Percentiles rank a stretch among this genome's conserved stretches.
phyloP scores from a whole-genome alignment of 1,140 invertebrate genomes.

The Lordiphosa clarofinis region DNA sequence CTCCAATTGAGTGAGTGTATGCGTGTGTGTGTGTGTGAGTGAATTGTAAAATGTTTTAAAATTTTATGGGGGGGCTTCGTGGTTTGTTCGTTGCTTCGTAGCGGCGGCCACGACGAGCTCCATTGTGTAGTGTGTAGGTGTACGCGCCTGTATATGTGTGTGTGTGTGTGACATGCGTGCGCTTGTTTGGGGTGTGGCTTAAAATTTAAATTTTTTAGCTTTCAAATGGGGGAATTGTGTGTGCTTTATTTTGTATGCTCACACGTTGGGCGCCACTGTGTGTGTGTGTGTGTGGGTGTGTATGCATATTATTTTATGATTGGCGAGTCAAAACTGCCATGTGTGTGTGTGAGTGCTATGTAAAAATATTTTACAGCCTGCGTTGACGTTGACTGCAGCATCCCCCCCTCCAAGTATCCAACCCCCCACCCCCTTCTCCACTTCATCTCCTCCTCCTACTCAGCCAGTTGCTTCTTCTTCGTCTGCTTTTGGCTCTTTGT shows the following conservation, averaged over 20 bases:
- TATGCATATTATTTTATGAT: conserved; percentile 78
- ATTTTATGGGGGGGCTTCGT: conserved; percentile 51
- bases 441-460: not conserved
- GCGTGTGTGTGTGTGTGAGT: conserved; percentile 36
- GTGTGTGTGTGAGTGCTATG: conserved; percentile 43
- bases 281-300: conserved; percentile 39
- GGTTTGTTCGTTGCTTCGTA: conserved; percentile 53
- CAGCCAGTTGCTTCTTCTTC: conserved; percentile 41
- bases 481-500: conserved; percentile 56
- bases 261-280: conserved; percentile 24
- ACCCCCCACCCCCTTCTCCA: not conserved
- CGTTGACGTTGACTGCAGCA: conserved; percentile 60
- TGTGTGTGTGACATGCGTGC: conserved; percentile 62
- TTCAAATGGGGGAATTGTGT: conserved; percentile 67
- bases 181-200: conserved; percentile 77
- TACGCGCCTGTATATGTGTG: conserved; percentile 22
- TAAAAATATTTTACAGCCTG: conserved; percentile 76
- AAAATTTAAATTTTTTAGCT: conserved; percentile 78
- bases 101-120: conserved; percentile 28
- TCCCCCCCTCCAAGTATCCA: not conserved
- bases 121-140: conserved; percentile 44
- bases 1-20: conserved; percentile 16
- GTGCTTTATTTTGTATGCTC: conserved; percentile 69
- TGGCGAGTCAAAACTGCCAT: conserved; percentile 54
- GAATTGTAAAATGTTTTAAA: conserved; percentile 61